Evolutionary conservation across 2,888 invertebrate genomes (phyloP).

Genomic region (Aphidoletes aphidimyza): DNA sequence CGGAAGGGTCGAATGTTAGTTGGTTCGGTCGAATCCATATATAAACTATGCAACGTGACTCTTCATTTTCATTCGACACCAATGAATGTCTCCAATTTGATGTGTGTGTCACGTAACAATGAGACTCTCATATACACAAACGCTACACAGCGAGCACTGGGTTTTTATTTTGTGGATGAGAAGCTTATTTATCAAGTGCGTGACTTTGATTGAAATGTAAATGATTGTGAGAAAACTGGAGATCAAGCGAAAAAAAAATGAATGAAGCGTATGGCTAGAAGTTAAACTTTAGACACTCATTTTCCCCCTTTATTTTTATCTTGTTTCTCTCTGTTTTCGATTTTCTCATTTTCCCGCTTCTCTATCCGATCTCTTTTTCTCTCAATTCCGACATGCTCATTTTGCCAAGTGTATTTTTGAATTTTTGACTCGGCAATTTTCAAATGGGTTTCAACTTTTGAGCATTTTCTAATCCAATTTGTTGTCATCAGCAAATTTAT

Average conservation of each 20-base stretch:
- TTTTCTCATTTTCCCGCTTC: too few relatives aligned
- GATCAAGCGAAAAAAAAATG: neutral
- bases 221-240: neutral
- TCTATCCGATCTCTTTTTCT: too few relatives aligned
- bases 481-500: conserved; percentile 30
- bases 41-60: neutral
- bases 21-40: neutral
- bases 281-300: neutral
- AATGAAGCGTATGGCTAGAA: neutral
- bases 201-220: conserved; percentile 36
- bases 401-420: neutral
- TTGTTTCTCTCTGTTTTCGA: neutral
- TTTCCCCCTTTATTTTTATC: neutral
- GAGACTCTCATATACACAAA: neutral
- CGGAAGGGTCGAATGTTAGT: too few relatives aligned
- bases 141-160: too few relatives aligned
- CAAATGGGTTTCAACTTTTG: neutral
- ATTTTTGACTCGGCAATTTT: conserved; percentile 7
- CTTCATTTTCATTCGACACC: too few relatives aligned
- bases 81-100: neutral
- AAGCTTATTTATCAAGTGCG: conserved; percentile 24
- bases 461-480: neutral
- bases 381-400: too few relatives aligned
- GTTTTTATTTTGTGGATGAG: too few relatives aligned
- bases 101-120: neutral